Percentiles rank a stretch among this genome's conserved stretches.
phyloP scores from a whole-genome alignment of 2,797 vertebrate genomes.

The Antrozous pallidus region DNA sequence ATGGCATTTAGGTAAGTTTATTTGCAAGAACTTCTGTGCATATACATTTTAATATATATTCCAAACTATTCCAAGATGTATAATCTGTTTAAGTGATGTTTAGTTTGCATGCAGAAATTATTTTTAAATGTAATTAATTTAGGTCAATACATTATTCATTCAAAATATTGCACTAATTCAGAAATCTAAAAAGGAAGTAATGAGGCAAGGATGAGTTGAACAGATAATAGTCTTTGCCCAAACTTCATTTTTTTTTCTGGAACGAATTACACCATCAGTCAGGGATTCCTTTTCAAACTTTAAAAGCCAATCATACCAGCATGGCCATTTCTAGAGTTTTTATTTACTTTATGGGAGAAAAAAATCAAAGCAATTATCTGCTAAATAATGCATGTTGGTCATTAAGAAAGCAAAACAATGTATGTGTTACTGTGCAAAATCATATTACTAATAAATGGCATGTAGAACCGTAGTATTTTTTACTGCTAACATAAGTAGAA shows the following conservation, averaged over 20 bases:
- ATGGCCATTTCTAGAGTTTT: neutral
- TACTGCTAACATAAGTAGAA: neutral
- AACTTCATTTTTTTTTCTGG: neutral
- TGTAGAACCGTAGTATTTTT: neutral
- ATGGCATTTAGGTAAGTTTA: neutral
- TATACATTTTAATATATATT: neutral
- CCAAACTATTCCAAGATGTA: neutral
- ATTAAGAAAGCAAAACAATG: neutral
- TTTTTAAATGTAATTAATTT: slow-evolving; percentile 33
- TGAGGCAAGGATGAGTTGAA: neutral
- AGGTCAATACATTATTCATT: slow-evolving; percentile 47
- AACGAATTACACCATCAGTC: neutral
- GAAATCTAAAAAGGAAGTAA: slow-evolving; percentile 35
- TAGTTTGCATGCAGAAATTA: neutral
- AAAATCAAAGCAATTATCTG: neutral
- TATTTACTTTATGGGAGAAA: neutral
- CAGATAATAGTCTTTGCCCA: slow-evolving; percentile 33
- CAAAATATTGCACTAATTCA: neutral
- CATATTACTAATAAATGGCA: neutral
- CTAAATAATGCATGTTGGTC: neutral
- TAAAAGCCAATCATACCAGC: neutral
- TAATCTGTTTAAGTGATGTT: neutral
- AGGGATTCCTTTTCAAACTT: neutral
- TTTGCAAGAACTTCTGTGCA: neutral
- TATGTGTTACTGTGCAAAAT: neutral